Evolutionary conservation across 2,113 vertebrate species (phyloP).

Genomic region (Dicrurus megarhynchus): DNA sequence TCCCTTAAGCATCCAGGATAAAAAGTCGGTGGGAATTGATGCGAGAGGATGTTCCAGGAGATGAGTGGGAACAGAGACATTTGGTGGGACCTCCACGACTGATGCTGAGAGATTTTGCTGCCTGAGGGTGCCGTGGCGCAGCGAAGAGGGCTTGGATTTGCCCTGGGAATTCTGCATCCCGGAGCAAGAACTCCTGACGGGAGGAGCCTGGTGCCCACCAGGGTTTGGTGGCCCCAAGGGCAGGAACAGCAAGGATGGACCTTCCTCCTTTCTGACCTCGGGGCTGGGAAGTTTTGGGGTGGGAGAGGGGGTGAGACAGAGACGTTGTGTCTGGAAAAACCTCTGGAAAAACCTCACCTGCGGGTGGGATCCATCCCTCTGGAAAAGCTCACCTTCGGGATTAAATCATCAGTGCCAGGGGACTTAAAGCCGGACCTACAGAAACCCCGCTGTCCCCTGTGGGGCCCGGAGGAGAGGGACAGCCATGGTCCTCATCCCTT

Average conservation of each 20-base stretch:
- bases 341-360: too few species aligned
- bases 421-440: neutral
- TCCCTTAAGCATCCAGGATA: neutral
- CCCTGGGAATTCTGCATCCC: neutral
- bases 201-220: accelerated
- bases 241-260: neutral
- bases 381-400: neutral
- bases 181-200: neutral
- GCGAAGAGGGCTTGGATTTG: neutral
- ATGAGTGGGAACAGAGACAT: neutral
- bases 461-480: neutral
- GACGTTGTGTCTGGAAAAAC: accelerated
- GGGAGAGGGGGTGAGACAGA: neutral
- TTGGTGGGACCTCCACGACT: accelerated
- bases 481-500: too few species aligned
- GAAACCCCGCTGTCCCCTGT: accelerated
- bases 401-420: neutral
- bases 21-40: accelerated
- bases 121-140: accelerated
- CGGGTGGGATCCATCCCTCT: neutral
- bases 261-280: neutral
- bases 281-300: neutral
- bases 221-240: neutral
- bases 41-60: neutral
- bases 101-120: neutral